Base-by-base conservation (phyloP, 2,888 invertebrate species). In the Synergus laeviventris region DNA sequence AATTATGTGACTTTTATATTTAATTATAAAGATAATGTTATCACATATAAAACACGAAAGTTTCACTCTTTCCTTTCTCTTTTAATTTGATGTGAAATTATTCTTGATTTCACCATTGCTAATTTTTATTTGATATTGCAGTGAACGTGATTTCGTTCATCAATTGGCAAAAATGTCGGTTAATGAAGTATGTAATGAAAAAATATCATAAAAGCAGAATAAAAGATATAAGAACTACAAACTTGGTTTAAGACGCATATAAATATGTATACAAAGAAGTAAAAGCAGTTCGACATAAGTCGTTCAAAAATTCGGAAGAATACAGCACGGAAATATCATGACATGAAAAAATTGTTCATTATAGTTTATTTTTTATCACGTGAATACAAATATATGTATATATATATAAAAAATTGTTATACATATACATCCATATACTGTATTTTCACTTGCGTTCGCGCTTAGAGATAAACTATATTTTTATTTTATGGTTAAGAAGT, bases 351-450 rank as follows among this genome's bases (percentile, higher is more conserved):
- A 87, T 92, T 93, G 93, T 93, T 93, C 92, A 93, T 93, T 92
- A 93, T 93, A 93, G 93, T 93, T 93, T 93, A 93, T 93, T 93
- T 93, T 93, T 93, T 93, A 93, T 93, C 93, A 93, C 93, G 93
- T 93, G 93, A 93, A 93, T 93, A 90, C 84, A 85, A 86, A 85
- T 87, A 93, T 31, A 31, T 87, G 93, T 31, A 31, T 91, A 89
- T 89, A 89, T 93, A 93, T 93, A 93, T 93, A 93, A 93, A 31
- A 89, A 93, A 92, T 93, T 93, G 93, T 93, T 93, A 93, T 92
- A 90, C 87, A 89, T 89, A 85, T 54, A 73, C 21, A 39, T 70
- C 54, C 54, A 49, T 38, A 61, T 61, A 45, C 21, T 18, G 70
- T 49, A 36, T 49, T 70, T 70, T 70, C 31, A 49, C 11, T 70